Evolutionary conservation across 2,113 vertebrate species (phyloP), one percentile per base, ranked within the genome.

Genomic region (Salminus brasiliensis): DNA sequence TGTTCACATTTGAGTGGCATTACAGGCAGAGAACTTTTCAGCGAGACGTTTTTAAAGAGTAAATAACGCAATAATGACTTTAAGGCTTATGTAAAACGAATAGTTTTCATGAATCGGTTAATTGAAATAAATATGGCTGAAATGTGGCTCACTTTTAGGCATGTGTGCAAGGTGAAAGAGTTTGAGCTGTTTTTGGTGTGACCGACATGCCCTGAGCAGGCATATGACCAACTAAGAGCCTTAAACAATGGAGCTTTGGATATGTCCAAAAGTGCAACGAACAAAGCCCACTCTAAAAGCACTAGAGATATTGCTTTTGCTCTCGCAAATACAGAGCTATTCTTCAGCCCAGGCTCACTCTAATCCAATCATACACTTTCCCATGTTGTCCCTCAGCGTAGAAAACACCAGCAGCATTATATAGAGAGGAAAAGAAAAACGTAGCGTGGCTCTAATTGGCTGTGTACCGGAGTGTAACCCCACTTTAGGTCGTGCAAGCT

Each of bases 211-310:
- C 85, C 74, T 86, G 85, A 86, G 79, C 80, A 52, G 67, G 63
- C 89, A 90, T 91, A 92, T 93, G 92, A 93, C 89, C 88, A 57
- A 80, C 81, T 92, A 92, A 92, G 88, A 85, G 83, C 75, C 84
- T 89, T 90, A 89, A 71, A 39, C 49, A 65, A 39, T 21, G 32
- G 34, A 34, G 29, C 15, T 78, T 78, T 70, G 66, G 53, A 67
- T 16, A 67, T 34, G n/a, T 41, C 32, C 29, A 55, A 67, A 23
- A 29, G 25, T 45, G 11, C 4, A 27, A 77, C 21, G 11, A 60
- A 30, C 57, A 60, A 66, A 39, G 36, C 32, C 8, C 12, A 3
- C n/a, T 66, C 1, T 21, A 15, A 15, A 66, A 39, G n/a, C n/a
- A n/a, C 8, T 7, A 18, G 25, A 47, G 5, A 5, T 15, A 30